Base-by-base conservation (phyloP, 2,888 invertebrate species). In the Xanthia icteritia region DNA sequence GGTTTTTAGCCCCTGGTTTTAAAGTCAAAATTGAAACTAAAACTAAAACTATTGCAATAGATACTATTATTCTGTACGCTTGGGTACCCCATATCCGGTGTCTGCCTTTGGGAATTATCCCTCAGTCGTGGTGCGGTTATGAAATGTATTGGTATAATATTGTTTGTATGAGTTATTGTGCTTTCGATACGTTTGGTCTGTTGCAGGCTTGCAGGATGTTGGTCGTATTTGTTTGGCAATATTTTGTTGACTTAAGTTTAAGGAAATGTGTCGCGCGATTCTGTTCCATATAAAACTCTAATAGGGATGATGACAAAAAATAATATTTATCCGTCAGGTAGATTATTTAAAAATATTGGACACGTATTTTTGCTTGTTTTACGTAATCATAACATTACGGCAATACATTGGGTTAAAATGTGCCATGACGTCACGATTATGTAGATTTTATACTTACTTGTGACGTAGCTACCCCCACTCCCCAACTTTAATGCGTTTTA, bases 71-170 rank as follows among this genome's bases (percentile, higher is more conserved):
- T 80, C 31, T 65, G 69, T 77, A 77, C 83, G 76, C 63, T 84
- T 78, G 77, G 77, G 76, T 86, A 82, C 76, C n/a, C 42, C 60
- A 67, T 78, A 73, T 89, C 87, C 88, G 88, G 76, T 77, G n/a
- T 70, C 15, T 61, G 76, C 79, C 79, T 82, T 86, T 84, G 81
- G 84, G 80, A 84, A 84, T 87, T 87, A 84, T 67, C 65, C 42
- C 69, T 80, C 58, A 77, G 70, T 64, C 83, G 77, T 77, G 64
- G 27, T 48, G 39, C 61, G 58, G 73, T 87, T 87, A 79, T 81
- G 83, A 83, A 82, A 87, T 68, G 31, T 73, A 82, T 77, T 73
- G 61, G 23, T 20, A 60, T 61, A n/a, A n/a, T 81, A 76, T 69
- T 56, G 15, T 72, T 68, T 67, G 63, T 66, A 54, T 4, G 60